These are phyloP conservation scores for Camponotus fellah DNA, from an alignment of 2,888 invertebrate genomes.

Conservation along the genomic window DNA sequence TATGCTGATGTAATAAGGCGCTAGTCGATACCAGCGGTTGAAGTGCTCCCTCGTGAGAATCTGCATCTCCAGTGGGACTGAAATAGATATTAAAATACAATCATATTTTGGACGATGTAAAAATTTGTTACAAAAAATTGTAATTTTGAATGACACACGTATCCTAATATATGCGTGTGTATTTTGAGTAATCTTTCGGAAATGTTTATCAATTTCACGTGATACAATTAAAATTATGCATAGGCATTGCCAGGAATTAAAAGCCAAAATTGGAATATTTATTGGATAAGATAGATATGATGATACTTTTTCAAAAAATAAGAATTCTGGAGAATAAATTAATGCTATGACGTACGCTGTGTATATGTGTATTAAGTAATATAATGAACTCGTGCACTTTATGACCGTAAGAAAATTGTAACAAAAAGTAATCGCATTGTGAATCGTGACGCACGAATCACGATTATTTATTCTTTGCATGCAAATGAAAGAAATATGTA, in stretches of 20 bases:
- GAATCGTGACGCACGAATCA: neutral
- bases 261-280: neutral
- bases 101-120: neutral
- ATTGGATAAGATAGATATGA: neutral
- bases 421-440: neutral
- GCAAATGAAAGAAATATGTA: neutral
- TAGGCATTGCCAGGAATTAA: too few relatives aligned
- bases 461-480: neutral
- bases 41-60: constrained; percentile 95
- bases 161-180: too few relatives aligned
- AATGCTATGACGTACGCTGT: neutral
- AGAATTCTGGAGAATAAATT: neutral
- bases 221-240: too few relatives aligned
- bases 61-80: constrained; percentile 97
- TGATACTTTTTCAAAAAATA: neutral
- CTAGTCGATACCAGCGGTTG: constrained; percentile 96
- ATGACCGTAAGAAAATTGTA: neutral
- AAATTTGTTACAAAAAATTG: neutral
- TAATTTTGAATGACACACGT: too few relatives aligned
- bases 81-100: constrained; percentile 3
- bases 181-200: too few relatives aligned
- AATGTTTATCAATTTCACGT: too few relatives aligned
- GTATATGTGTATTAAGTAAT: neutral
- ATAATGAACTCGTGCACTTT: neutral
- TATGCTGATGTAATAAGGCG: constrained; percentile 95